phyloP scores from a whole-genome alignment of 2,113 vertebrate species.

The zebrafish (Danio rerio) region GRCz12tu NC_133178.1:34987501-34988000 shows the following conservation, averaged over 20 bases:
- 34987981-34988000: constrained; percentile 86
- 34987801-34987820: not conserved
- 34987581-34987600: not conserved
- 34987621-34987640: not conserved
- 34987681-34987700: constrained; percentile 85
- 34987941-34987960: not conserved
- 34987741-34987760: constrained; percentile 84
- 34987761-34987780: constrained; percentile 85
- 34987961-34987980: constrained; percentile 68
- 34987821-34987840: not conserved
- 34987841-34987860: not conserved
- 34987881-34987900: not conserved
- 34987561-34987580: constrained; percentile 95
- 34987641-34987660: not conserved
- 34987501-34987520: constrained; percentile 98
- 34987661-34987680: not conserved
- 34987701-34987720: constrained; percentile 91
- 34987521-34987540: constrained; percentile 74
- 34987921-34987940: not conserved
- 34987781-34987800: constrained; percentile 76
- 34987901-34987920: not conserved
- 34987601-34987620: not conserved
- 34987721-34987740: constrained; percentile 96
- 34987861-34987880: not conserved
- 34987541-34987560: constrained; percentile 82